Evolutionary conservation across 30 jellyfish, hydroid and myxozoan species (phyloP).

Genomic region (Catostylus mosaicus): DNA sequence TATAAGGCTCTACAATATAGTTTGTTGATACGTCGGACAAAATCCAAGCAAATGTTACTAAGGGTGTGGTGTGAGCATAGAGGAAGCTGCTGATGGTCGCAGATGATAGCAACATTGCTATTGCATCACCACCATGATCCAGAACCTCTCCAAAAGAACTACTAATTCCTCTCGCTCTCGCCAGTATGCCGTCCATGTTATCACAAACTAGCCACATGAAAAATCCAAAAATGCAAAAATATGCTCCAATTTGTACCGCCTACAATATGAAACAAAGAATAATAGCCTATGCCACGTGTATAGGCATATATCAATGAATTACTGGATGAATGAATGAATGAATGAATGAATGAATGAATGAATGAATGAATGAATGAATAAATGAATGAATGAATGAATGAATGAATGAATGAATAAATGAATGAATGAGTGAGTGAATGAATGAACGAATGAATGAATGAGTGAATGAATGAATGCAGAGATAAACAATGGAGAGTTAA

Average conservation of each 20-base stretch:
- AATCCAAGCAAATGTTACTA: slow-evolving; percentile 5
- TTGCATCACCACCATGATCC: slow-evolving; percentile 59
- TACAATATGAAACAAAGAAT: too few relatives aligned
- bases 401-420: too few relatives aligned
- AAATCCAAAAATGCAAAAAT: slow-evolving; percentile 18
- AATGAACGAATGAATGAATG: too few relatives aligned
- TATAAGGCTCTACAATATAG: slow-evolving; percentile 35
- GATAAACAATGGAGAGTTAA: too few relatives aligned
- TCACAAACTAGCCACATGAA: slow-evolving; percentile 50
- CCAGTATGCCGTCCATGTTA: slow-evolving; percentile 47
- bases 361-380: too few relatives aligned
- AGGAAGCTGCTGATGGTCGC: slow-evolving; percentile 22
- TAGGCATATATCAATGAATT: background rate
- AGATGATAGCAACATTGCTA: slow-evolving; percentile 16
- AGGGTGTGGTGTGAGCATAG: background rate
- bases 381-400: too few relatives aligned
- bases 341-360: background rate
- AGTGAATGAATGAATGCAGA: too few relatives aligned
- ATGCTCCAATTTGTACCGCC: background rate
- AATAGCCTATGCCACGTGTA: background rate
- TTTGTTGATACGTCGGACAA: slow-evolving; percentile 4
- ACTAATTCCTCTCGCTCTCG: slow-evolving; percentile 3
- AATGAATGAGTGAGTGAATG: too few relatives aligned
- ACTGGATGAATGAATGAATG: background rate
- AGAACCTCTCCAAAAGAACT: slow-evolving; percentile 56